A percentile compares a stretch with the other conserved stretches of the same genome.
Conservation (phyloP, 2,888 invertebrate genomes). For the Emmelina monodactyla region DNA sequence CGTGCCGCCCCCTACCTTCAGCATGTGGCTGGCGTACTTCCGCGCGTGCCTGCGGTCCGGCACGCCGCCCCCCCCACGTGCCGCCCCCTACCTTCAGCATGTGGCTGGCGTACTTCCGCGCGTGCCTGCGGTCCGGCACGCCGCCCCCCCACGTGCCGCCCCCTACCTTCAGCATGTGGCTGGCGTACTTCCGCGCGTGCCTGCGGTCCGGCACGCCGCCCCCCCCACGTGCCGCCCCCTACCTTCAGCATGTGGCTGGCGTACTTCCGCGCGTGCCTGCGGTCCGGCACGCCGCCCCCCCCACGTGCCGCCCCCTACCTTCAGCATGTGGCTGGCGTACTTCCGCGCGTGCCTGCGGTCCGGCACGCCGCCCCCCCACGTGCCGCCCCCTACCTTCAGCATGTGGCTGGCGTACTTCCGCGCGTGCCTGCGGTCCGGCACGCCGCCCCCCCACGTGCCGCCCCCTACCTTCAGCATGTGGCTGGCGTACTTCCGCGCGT, state of each 20-base stretch:
- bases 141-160: no score
- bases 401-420: conserved; percentile 96
- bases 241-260: conserved; percentile 92
- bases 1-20: conserved; percentile 81
- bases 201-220: conserved; percentile 93
- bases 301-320: no score
- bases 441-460: no score
- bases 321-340: conserved; percentile 93
- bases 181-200: conserved; percentile 96
- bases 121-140: conserved; percentile 91
- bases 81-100: conserved; percentile 85
- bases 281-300: conserved; percentile 91
- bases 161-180: conserved; percentile 86
- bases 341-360: conserved; percentile 95
- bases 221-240: no score
- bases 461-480: conserved; percentile 86
- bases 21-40: conserved; percentile 95
- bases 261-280: conserved; percentile 95
- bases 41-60: conserved; percentile 92
- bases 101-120: conserved; percentile 94
- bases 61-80: conserved; percentile 93
- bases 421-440: conserved; percentile 92
- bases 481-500: conserved; percentile 96
- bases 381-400: conserved; percentile 81
- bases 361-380: conserved; percentile 89